phyloP scores from a whole-genome alignment of 2,888 invertebrate genomes.

The Dorcus parallelipipedus region DNA sequence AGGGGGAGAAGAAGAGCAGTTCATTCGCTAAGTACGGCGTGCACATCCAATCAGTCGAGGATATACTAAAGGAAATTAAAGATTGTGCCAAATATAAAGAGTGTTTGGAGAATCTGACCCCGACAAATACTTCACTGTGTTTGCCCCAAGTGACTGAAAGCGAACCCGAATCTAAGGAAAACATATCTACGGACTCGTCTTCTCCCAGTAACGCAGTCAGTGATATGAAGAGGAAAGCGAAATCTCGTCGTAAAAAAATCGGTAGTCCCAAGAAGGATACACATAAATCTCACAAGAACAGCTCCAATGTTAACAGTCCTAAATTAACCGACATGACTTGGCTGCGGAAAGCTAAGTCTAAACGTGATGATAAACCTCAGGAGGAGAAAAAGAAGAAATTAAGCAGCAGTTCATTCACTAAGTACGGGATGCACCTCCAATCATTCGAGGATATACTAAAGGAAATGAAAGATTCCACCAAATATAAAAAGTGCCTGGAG shows the following conservation, averaged over 20 bases:
- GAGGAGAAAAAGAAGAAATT: no score
- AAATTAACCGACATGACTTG: background rate
- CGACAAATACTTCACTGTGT: no score
- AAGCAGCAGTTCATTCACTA: background rate
- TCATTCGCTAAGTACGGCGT: slow-evolving; percentile 4
- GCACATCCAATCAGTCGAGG: slow-evolving; percentile 7
- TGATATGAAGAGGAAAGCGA: no score
- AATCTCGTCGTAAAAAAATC: no score
- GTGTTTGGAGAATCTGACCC: slow-evolving; percentile 14
- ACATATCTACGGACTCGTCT: no score
- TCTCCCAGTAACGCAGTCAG: no score
- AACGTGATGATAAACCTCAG: no score
- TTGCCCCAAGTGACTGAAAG: no score
- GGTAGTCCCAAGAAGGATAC: no score
- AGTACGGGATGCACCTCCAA: slow-evolving; percentile 11
- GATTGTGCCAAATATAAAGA: slow-evolving; percentile 1
- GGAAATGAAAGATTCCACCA: slow-evolving; percentile 2
- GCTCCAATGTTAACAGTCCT: no score
- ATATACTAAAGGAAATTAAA: slow-evolving; percentile 8
- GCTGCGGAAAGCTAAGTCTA: background rate
- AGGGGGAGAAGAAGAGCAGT: background rate
- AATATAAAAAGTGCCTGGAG: slow-evolving; percentile 11
- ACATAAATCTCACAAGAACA: no score
- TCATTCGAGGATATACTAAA: slow-evolving; percentile 11
- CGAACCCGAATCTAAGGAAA: no score